These are phyloP conservation scores for Onychomys leucogaster DNA, from an alignment of 2,797 vertebrate species.

Conservation along the genomic window DNA sequence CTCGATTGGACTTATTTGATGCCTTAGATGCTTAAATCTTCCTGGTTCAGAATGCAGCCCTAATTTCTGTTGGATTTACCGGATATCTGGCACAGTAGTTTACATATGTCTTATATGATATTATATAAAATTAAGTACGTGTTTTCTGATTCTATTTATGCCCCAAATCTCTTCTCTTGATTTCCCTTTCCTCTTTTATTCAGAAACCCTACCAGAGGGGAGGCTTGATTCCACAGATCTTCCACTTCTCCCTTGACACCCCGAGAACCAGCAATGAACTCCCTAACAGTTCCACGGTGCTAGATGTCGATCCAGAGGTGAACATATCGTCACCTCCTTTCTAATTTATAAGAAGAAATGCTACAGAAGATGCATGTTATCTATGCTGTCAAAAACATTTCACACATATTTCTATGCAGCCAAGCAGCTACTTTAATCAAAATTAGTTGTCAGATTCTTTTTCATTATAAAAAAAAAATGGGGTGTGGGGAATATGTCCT, in stretches of 20 bases:
- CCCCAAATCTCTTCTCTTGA: not conserved
- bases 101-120: not conserved
- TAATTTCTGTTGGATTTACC: constrained; percentile 33
- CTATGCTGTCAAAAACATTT: constrained; percentile 15
- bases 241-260: not conserved
- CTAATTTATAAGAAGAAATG: not conserved
- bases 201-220: not conserved
- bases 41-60: not conserved
- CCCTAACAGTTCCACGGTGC: constrained; percentile 40
- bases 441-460: constrained; percentile 5
- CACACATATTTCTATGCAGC: not conserved
- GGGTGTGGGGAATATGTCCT: not conserved
- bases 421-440: constrained; percentile 18
- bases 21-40: not conserved
- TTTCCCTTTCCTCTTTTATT: constrained; percentile 17
- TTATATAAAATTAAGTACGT: not conserved
- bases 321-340: not conserved
- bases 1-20: not conserved
- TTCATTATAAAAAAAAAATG: constrained; percentile 2
- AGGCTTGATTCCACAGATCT: not conserved
- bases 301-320: constrained; percentile 55
- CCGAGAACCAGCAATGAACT: constrained; percentile 45
- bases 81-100: not conserved
- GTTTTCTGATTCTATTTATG: constrained; percentile 17
- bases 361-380: not conserved